Conservation (phyloP, 1,140 invertebrate genomes). For the Drosophila mayri region DNA sequence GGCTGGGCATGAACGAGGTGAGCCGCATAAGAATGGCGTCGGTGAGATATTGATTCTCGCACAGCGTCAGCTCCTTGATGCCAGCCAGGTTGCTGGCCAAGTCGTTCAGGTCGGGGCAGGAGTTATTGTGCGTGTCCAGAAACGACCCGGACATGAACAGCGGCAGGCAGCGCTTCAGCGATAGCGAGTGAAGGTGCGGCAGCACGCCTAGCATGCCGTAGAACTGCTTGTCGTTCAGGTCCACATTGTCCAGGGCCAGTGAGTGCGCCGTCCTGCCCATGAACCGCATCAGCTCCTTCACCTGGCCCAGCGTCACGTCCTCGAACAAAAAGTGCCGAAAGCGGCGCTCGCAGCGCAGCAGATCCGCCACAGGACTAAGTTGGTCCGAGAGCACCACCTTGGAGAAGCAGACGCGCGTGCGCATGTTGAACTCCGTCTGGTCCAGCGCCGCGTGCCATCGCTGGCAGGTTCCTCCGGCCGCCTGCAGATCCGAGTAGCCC, state of each 20-base stretch:
- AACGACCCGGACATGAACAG: slow-evolving; percentile 90
- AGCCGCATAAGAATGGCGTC: slow-evolving; percentile 90
- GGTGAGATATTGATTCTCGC: slow-evolving; percentile 89
- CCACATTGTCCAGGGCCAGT: slow-evolving; percentile 86
- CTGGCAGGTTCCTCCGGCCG: slow-evolving; percentile 87
- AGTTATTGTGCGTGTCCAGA: slow-evolving; percentile 86
- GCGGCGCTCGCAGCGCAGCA: slow-evolving; percentile 85
- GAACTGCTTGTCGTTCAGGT: slow-evolving; percentile 88
- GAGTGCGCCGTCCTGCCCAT: slow-evolving; percentile 84
- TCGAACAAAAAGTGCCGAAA: slow-evolving; percentile 87
- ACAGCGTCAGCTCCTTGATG: slow-evolving; percentile 87
- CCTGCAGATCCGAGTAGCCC: slow-evolving; percentile 87
- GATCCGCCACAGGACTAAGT: slow-evolving; percentile 85
- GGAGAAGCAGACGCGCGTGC: slow-evolving; percentile 86
- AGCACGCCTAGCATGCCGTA: slow-evolving; percentile 87
- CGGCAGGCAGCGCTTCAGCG: slow-evolving; percentile 88
- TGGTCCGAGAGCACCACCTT: slow-evolving; percentile 86
- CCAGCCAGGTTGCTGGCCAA: slow-evolving; percentile 86
- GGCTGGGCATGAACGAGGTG: slow-evolving; percentile 86
- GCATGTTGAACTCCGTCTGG: slow-evolving; percentile 86
- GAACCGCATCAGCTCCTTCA: slow-evolving; percentile 82
- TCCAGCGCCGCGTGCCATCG: slow-evolving; percentile 87
- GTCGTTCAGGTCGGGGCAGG: slow-evolving; percentile 84
- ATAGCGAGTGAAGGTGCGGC: slow-evolving; percentile 86
- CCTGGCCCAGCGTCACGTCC: slow-evolving; percentile 87